Percentiles rank a stretch among this genome's conserved stretches.
phyloP scores from a whole-genome alignment of 2,888 invertebrate genomes.

The Oscheius myriophilus region DNA sequence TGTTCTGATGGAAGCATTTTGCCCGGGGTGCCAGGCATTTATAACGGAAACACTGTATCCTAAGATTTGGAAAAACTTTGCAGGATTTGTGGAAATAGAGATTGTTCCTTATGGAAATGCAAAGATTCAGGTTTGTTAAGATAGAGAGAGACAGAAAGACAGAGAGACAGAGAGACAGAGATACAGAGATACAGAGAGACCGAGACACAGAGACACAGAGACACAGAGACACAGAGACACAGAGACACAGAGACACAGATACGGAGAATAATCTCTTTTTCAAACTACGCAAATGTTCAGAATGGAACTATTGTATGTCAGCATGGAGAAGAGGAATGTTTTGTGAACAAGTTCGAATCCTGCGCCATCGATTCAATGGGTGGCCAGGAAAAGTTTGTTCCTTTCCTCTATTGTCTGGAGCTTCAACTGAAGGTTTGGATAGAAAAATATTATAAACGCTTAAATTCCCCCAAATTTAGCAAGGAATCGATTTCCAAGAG shows the following conservation, averaged over 20 bases:
- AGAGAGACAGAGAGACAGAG: no score
- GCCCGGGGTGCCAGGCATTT: slow-evolving; percentile 64
- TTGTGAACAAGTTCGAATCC: slow-evolving; percentile 60
- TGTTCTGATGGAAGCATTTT: slow-evolving; percentile 57
- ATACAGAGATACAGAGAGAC: no score
- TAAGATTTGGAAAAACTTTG: slow-evolving; percentile 54
- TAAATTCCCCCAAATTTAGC: slow-evolving; percentile 2
- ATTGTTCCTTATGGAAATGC: slow-evolving; percentile 69
- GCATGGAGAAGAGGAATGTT: slow-evolving; percentile 65
- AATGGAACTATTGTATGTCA: slow-evolving; percentile 62
- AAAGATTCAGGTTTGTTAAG: slow-evolving; percentile 36
- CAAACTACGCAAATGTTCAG: no score
- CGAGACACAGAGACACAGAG: no score
- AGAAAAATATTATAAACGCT: not conserved
- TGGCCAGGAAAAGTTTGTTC: slow-evolving; percentile 50
- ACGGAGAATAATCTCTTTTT: no score
- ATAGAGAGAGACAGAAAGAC: no score
- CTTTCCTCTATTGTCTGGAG: slow-evolving; percentile 59
- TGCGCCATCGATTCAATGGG: slow-evolving; percentile 58
- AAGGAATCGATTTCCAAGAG: slow-evolving; percentile 43
- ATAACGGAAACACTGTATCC: slow-evolving; percentile 55
- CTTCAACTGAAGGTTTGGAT: slow-evolving; percentile 34
- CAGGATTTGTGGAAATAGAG: slow-evolving; percentile 62
- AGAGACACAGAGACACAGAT: no score
- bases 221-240: no score